Conservation (phyloP, 2,113 vertebrate species). For the Neotoma lepida region DNA sequence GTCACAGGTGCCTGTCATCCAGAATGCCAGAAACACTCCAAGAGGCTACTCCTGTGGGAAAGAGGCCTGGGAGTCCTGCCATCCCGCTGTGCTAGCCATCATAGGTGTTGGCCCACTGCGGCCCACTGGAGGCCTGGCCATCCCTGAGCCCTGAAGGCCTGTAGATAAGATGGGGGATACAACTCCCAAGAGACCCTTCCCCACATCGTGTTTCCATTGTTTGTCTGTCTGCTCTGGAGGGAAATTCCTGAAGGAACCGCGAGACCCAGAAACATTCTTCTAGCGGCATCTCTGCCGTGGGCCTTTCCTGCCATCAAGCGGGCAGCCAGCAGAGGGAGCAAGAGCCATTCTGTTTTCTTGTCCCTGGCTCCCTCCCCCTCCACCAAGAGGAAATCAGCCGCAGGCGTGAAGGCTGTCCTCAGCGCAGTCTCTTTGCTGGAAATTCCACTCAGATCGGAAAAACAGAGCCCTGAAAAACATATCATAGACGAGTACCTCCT, state of each 20-base stretch:
- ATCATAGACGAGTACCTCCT: too few relatives aligned
- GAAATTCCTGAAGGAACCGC: not conserved
- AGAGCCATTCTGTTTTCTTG: not conserved
- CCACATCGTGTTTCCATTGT: not conserved
- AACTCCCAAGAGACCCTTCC: not conserved
- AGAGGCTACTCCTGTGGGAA: not conserved
- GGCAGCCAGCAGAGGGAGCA: not conserved
- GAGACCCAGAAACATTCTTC: not conserved
- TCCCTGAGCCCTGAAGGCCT: not conserved
- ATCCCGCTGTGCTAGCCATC: not conserved
- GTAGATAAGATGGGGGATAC: not conserved
- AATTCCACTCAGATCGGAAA: not conserved
- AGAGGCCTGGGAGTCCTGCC: not conserved
- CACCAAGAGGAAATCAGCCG: not conserved
- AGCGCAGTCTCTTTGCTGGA: too few relatives aligned
- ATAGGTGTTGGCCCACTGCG: not conserved
- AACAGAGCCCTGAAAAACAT: not conserved
- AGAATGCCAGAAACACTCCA: not conserved
- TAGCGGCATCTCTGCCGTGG: not conserved
- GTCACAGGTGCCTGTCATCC: not conserved
- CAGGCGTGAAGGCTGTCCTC: not conserved
- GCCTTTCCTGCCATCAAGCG: not conserved
- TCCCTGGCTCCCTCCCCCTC: not conserved
- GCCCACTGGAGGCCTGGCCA: not conserved
- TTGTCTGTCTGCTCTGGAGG: too few relatives aligned